Evolutionary conservation across 2,797 vertebrate genomes (phyloP), one percentile per base, ranked within the genome.

Genomic region (Cuculus canorus): DNA sequence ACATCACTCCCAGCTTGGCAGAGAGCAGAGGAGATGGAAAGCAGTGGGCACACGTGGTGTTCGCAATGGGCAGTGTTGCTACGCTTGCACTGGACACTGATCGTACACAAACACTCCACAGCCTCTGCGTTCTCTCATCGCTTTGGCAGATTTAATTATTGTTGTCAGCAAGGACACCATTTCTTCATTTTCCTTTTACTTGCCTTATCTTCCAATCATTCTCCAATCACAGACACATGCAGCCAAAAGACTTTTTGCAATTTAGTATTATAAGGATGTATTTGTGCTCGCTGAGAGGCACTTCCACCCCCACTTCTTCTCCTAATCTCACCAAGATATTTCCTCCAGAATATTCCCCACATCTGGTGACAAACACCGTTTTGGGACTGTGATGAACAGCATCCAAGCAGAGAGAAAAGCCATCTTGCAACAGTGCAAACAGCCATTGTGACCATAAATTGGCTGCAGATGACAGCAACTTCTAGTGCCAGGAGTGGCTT

Each of bases 41-140:
- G 70, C 68, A 32, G 59, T 1, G 2, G 75, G n/a, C 47, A 66
- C 30, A 25, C 0, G 2, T 0, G 3, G 54, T 13, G 17, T 9
- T 80, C 23, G 37, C 6, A 2, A 28, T 11, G 57, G 71, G 63
- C 71, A 24, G 82, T 10, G 60, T 14, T 73, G 63, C 83, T 77
- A 2, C 0, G 0, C 25, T 71, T 25, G 18, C 28, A 2, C 39
- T 27, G 68, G 52, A 16, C 77, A 53, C 27, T 10, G 50, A 64
- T 27, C 28, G 39, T 1, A 78, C 70, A 84, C 59, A 80, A 77
- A 64, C 30, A 50, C 11, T 21, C 13, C 35, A 5, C 4, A 3
- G 69, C 11, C 50, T 71, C 88, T 82, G 80, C 14, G 27, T 8
- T 93, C 65, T 71, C 65, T 87, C 88, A 59, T 5, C 0, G 0